These are phyloP conservation scores for Mobula birostris DNA, from an alignment of 2,113 vertebrate species.

Conservation along the genomic window DNA sequence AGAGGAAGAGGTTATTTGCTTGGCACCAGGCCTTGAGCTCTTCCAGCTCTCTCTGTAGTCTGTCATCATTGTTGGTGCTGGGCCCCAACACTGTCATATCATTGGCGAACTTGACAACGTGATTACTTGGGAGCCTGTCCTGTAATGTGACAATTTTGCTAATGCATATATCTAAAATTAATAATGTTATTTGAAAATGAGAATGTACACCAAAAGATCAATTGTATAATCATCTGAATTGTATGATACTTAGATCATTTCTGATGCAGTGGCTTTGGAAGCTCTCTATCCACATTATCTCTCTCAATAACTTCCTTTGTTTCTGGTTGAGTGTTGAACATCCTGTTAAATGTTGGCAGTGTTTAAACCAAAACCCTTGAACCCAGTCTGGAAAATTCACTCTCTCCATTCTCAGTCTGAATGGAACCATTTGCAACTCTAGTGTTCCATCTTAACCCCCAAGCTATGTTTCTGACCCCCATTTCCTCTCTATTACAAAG, in stretches of 20 bases:
- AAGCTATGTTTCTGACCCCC: not conserved
- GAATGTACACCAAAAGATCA: not conserved
- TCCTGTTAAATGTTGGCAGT: not conserved
- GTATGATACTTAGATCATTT: not conserved
- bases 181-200: not conserved
- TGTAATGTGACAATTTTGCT: not conserved
- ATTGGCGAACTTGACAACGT: too few species aligned
- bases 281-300: not conserved
- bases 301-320: not conserved
- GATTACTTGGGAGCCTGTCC: not conserved
- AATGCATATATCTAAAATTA: not conserved
- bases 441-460: not conserved
- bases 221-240: not conserved
- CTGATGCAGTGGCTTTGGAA: not conserved
- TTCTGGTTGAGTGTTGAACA: not conserved
- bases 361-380: not conserved
- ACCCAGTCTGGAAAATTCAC: not conserved
- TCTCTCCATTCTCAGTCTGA: not conserved
- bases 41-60: too few species aligned
- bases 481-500: not conserved
- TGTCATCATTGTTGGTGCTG: too few species aligned
- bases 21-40: too few species aligned
- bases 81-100: too few species aligned
- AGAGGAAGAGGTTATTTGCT: too few species aligned
- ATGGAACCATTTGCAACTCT: not conserved